Base-by-base conservation (phyloP, 2,113 vertebrate species). In the Thunnus maccoyii region DNA sequence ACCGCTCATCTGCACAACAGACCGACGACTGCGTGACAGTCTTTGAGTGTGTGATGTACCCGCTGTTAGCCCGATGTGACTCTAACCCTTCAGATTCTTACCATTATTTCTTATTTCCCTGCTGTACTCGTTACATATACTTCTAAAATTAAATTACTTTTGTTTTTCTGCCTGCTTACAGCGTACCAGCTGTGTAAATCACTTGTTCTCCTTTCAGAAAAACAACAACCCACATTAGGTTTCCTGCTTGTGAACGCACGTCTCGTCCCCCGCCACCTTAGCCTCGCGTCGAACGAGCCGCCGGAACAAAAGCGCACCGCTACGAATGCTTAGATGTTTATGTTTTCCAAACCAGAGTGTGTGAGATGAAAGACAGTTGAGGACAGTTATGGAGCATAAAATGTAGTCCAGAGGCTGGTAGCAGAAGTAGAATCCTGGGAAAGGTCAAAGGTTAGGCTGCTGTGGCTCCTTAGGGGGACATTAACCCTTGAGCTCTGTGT, bases 401-500 rank as follows among this genome's bases (percentile, higher is more conserved):
- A 90, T 88, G 76, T 15, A 32, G 72, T 82, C 73, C 86, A 88
- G 86, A 91, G 75, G 77, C 71, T 46, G 65, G 70, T 67, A 76
- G 70, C 58, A 70, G 75, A 4, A 66, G 71, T 18, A 70, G 76
- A 83, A 80, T 82, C 74, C 74, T 91, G 88, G 85, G 91, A 91
- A 91, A 92, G 88, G 89, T 91, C 85, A 78, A 61, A 50, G 83
- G 89, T 90, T 75, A 67, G 27, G n/a, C 69, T 61, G 72, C 68
- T 63, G 46, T 50, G 61, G 70, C 14, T 66, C 84, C 81, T 67
- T 1, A 1, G 51, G 67, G 78, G 66, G 48, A 76, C 78, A 83
- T 85, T 86, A 89, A 88, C 79, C 83, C 63, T 68, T 73, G 78
- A 85, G 63, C 54, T 68, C 47, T 72, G 44, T 82, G 71, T 69